Evolutionary conservation across 2,113 vertebrate species (phyloP).

Genomic region (Chionis minor): DNA sequence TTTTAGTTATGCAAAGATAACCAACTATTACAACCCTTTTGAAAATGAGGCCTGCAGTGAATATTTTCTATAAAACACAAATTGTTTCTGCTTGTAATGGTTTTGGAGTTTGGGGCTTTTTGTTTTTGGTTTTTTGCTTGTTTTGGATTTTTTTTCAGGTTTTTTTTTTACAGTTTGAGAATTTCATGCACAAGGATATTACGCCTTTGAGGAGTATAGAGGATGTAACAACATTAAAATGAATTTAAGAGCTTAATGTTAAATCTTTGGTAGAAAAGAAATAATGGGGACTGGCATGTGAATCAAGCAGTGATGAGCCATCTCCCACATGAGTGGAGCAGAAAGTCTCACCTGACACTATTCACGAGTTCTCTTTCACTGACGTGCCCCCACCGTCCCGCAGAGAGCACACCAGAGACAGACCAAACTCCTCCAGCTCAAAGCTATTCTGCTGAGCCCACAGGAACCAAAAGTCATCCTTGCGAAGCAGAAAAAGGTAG

Average conservation of each 20-base stretch:
- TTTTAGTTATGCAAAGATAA: neutral
- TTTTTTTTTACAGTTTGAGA: neutral
- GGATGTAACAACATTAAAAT: neutral
- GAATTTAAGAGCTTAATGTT: neutral
- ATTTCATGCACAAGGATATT: neutral
- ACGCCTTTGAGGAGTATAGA: neutral
- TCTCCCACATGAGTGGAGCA: neutral
- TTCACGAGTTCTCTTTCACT: neutral
- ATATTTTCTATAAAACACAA: neutral
- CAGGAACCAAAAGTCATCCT: neutral
- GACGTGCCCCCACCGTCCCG: accelerated
- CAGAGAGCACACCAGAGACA: neutral
- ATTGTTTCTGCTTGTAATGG: neutral
- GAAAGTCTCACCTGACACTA: neutral
- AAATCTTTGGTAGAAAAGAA: neutral
- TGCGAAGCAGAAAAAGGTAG: neutral
- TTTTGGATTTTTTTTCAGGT: accelerated
- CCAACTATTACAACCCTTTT: neutral
- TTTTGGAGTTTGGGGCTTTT: neutral
- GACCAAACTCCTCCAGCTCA: neutral
- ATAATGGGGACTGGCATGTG: neutral
- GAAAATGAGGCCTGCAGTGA: neutral
- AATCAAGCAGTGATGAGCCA: neutral
- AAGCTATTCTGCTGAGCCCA: neutral
- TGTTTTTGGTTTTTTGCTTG: too few relatives aligned